Percentiles rank a stretch among this genome's conserved stretches.
phyloP scores from a whole-genome alignment of 2,888 invertebrate genomes.

The Spilosoma lubricipeda region DNA sequence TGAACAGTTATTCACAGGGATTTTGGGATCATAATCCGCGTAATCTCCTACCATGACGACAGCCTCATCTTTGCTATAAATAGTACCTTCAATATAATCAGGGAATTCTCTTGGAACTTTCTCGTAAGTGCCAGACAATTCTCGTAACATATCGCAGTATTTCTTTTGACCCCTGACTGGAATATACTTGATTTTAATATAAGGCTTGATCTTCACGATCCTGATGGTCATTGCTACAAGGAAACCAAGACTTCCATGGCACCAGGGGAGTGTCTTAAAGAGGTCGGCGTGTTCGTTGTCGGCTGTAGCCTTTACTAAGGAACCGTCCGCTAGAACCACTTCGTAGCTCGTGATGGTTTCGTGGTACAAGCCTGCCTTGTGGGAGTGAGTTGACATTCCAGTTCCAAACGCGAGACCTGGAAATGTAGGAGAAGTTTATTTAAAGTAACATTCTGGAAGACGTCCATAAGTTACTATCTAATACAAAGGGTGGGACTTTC shows the following conservation, averaged over 20 bases:
- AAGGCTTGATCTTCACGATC: slow-evolving; percentile 88
- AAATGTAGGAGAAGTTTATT: slow-evolving; percentile 24
- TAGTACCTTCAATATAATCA: slow-evolving; percentile 89
- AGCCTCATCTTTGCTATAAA: slow-evolving; percentile 87
- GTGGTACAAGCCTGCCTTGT: slow-evolving; percentile 90
- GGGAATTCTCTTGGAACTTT: slow-evolving; percentile 77
- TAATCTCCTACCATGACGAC: slow-evolving; percentile 89
- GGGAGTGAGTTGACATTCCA: slow-evolving; percentile 91
- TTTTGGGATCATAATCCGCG: slow-evolving; percentile 83
- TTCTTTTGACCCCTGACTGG: slow-evolving; percentile 87
- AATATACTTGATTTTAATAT: slow-evolving; percentile 88
- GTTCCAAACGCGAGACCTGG: slow-evolving; percentile 88
- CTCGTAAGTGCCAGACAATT: slow-evolving; percentile 86
- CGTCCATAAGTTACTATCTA: background rate
- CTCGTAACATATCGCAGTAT: slow-evolving; percentile 88
- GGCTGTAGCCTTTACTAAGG: slow-evolving; percentile 84
- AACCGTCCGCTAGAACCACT: slow-evolving; percentile 88
- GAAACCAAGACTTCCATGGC: slow-evolving; percentile 89
- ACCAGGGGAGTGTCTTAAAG: slow-evolving; percentile 88
- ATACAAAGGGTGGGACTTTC: background rate
- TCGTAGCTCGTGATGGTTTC: slow-evolving; percentile 89
- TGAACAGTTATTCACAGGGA: slow-evolving; percentile 86
- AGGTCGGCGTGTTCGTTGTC: slow-evolving; percentile 87
- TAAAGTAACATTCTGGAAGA: background rate
- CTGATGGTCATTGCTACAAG: slow-evolving; percentile 88